phyloP scores from a whole-genome alignment of 2,888 invertebrate genomes.

The Tetragonula carbonaria region DNA sequence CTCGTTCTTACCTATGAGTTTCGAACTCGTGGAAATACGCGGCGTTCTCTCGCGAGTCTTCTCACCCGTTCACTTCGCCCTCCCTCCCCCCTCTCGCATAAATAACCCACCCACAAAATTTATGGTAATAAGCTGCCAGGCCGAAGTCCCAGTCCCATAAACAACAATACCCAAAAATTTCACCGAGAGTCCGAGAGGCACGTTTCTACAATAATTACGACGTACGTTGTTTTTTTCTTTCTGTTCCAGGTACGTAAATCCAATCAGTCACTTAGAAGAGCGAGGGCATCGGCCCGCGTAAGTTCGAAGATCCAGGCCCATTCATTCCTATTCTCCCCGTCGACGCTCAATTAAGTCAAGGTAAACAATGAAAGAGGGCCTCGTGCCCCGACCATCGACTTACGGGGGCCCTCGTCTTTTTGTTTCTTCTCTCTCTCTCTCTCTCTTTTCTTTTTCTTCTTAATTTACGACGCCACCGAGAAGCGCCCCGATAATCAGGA shows the following conservation, averaged over 20 bases:
- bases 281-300: slow-evolving; percentile 35
- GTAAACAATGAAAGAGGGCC: slow-evolving; percentile 51
- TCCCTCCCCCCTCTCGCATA: slow-evolving; percentile 19
- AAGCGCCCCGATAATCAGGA: slow-evolving; percentile 50
- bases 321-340: slow-evolving; percentile 51
- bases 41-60: slow-evolving; percentile 7
- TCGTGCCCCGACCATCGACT: background rate
- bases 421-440: background rate
- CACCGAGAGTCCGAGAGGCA: background rate
- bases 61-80: background rate
- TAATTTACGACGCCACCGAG: slow-evolving; percentile 56
- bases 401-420: background rate
- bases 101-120: slow-evolving; percentile 57
- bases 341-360: slow-evolving; percentile 58
- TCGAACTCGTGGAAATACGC: slow-evolving; percentile 26
- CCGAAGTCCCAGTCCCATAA: slow-evolving; percentile 25
- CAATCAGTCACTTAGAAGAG: slow-evolving; percentile 49
- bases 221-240: slow-evolving; percentile 42
- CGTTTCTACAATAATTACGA: slow-evolving; percentile 51
- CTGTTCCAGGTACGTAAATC: slow-evolving; percentile 80
- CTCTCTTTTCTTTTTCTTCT: background rate
- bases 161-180: slow-evolving; percentile 48
- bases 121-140: slow-evolving; percentile 58
- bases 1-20: too few species aligned
- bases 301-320: slow-evolving; percentile 46